These are phyloP conservation scores for Haplotaxodon microlepis DNA, from an alignment of 2,113 vertebrate genomes.

Conservation along the genomic window DNA sequence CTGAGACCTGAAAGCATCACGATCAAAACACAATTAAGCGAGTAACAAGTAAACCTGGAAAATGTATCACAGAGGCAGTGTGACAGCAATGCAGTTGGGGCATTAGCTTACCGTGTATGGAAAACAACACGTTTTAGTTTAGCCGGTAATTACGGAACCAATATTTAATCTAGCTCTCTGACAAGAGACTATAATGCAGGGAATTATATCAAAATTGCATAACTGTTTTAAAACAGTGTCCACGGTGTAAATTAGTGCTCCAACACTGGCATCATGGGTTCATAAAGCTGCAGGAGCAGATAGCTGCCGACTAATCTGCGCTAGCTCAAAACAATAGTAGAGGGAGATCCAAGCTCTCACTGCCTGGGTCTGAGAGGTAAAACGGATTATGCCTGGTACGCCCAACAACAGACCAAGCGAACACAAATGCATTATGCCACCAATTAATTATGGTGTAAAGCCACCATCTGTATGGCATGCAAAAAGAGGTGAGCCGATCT, in stretches of 20 bases:
- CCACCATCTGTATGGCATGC: not conserved
- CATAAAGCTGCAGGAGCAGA: not conserved
- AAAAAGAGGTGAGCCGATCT: not conserved
- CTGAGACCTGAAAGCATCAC: not conserved
- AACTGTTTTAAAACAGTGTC: not conserved
- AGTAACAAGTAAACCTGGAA: not conserved
- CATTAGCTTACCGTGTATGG: too few species aligned
- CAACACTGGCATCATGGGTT: not conserved
- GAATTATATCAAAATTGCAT: not conserved
- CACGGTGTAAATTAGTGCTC: not conserved
- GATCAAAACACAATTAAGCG: constrained; percentile 2
- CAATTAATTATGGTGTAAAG: not conserved
- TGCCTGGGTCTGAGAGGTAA: not conserved
- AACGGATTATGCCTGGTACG: not conserved
- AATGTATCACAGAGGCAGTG: not conserved
- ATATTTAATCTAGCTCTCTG: not conserved
- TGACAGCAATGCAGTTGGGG: not conserved
- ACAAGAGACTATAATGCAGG: not conserved
- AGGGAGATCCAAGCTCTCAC: not conserved
- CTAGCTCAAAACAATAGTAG: constrained; percentile 4
- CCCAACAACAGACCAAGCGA: not conserved
- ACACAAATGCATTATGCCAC: not conserved
- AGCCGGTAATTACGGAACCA: not conserved
- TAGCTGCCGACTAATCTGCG: not conserved
- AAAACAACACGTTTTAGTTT: not conserved